Conservation (phyloP, 2,888 invertebrate species). For the Scaeva pyrastri region DNA sequence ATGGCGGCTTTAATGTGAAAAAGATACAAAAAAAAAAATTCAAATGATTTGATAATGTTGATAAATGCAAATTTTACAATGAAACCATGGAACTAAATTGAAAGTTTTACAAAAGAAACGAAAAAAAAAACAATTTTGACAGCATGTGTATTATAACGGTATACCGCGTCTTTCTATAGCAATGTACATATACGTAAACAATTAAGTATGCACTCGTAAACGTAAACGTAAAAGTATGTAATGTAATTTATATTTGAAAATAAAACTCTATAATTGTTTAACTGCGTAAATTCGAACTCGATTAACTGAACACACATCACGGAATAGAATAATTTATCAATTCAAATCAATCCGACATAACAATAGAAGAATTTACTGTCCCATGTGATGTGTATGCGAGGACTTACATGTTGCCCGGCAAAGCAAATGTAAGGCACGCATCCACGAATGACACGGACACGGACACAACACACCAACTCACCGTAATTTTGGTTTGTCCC, state of each 20-base stretch:
- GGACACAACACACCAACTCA: slow-evolving; percentile 84
- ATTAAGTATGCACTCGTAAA: background rate
- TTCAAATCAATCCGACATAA: slow-evolving; percentile 46
- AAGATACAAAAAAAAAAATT: slow-evolving; percentile 77
- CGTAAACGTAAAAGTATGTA: too few relatives aligned
- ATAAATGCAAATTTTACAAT: slow-evolving; percentile 72
- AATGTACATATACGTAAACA: slow-evolving; percentile 6
- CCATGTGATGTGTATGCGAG: background rate
- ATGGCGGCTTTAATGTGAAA: slow-evolving; percentile 89
- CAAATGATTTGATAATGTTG: slow-evolving; percentile 71
- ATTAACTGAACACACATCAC: slow-evolving; percentile 38
- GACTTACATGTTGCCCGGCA: background rate
- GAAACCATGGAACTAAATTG: slow-evolving; percentile 61
- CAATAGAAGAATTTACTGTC: slow-evolving; percentile 1
- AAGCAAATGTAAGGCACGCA: background rate
- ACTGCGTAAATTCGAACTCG: slow-evolving; percentile 33
- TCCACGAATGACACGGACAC: background rate
- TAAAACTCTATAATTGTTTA: slow-evolving; percentile 31
- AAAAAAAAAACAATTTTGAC: slow-evolving; percentile 3
- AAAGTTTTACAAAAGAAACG: slow-evolving; percentile 6
- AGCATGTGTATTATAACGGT: background rate
- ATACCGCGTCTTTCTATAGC: slow-evolving; percentile 8
- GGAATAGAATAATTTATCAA: slow-evolving; percentile 21
- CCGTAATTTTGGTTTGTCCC: slow-evolving; percentile 95
- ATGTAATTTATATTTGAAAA: slow-evolving; percentile 9